Percentiles rank a stretch among this genome's conserved stretches.
Evolutionary conservation across 2,113 vertebrate genomes (phyloP).

Genomic region (Periophthalmodon schlosseri): DNA sequence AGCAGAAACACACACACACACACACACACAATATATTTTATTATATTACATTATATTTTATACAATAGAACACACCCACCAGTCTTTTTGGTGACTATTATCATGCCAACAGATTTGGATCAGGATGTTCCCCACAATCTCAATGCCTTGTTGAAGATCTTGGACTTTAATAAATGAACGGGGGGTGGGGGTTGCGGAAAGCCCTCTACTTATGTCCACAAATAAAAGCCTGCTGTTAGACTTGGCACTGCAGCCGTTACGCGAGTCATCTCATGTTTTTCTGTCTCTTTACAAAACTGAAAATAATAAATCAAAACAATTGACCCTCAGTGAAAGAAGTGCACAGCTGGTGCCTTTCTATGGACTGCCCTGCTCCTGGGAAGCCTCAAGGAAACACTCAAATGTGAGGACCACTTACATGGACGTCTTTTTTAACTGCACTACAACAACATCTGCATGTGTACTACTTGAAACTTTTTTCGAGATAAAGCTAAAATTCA

Average conservation of each 20-base stretch:
- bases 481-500: too few species aligned
- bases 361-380: not conserved
- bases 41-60: too few species aligned
- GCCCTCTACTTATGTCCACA: constrained; percentile 71
- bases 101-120: not conserved
- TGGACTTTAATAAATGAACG: constrained; percentile 57
- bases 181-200: constrained; percentile 28
- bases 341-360: constrained; percentile 43
- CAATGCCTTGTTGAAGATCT: constrained; percentile 16
- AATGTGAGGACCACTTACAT: not conserved
- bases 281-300: constrained; percentile 45
- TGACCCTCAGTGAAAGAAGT: constrained; percentile 45
- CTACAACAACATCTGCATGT: too few species aligned
- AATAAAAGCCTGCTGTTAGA: constrained; percentile 73
- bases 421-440: not conserved
- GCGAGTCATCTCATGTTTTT: not conserved
- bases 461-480: too few species aligned
- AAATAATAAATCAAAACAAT: constrained; percentile 65
- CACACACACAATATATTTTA: too few species aligned
- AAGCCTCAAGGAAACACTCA: not conserved
- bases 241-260: constrained; percentile 57
- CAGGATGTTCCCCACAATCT: constrained; percentile 13
- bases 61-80: not conserved
- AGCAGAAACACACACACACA: too few species aligned
- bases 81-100: not conserved